Base-by-base conservation (phyloP, 2,113 vertebrate genomes). In the Cyanoderma ruficeps region DNA sequence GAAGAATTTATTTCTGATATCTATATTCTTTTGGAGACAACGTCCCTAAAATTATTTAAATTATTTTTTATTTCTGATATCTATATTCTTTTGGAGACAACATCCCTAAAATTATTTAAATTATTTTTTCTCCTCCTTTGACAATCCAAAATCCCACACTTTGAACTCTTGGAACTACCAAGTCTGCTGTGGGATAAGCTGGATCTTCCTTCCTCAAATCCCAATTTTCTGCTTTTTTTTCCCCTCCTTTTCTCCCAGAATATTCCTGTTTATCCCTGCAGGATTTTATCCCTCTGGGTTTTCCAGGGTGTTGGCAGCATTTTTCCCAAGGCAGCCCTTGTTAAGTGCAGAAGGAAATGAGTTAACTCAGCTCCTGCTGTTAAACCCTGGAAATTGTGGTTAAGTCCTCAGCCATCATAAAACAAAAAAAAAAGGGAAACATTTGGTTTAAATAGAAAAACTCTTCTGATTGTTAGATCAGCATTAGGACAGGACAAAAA, bases 291-390 rank as follows among this genome's bases (percentile, higher is more conserved):
- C 72, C 53, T 63, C 11, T 13, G 83, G 24, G n/a, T 67, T 87
- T 68, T n/a, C 86, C 50, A 44, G 70, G 67, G n/a, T 68, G 64
- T 74, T 96, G 94, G 84, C 96, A 91, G 83, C 13, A 13, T 63
- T 85, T 85, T 76, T 94, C 91, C 92, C 88, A 60, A 80, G n/a
- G 49, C 69, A 90, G 59, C 25, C 69, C 93, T 90, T 79, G 90
- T 89, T 93, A 94, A 97, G 93, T 94, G 94, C 90, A 96, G 96
- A 47, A 95, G 96, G 96, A 97, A 97, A 97, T 96, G 93, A 97
- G 95, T 97, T 96, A 94, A 97, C 95, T 96, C 89, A 95, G 86
- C 94, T 94, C 93, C 96, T 95, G 95, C 94, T 95, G 94, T 80
- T 96, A 93, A 95, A 14, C 95, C 87, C 86, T 97, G 90, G 89